These are phyloP conservation scores for Ophthalmolycus amberensis DNA, from an alignment of 2,113 vertebrate genomes.

Conservation along the genomic window DNA sequence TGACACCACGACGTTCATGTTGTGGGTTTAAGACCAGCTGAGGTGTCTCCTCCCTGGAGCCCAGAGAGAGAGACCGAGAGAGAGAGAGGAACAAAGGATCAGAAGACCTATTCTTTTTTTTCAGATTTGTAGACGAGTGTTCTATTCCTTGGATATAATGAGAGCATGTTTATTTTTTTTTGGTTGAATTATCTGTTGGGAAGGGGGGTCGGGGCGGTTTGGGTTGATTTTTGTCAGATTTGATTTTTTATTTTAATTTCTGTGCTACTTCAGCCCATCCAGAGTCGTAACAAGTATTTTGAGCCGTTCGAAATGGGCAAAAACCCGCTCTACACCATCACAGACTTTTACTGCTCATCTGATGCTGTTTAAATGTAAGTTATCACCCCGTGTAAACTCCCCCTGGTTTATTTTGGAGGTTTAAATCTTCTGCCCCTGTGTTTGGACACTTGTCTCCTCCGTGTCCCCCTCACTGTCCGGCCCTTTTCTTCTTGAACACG, in stretches of 20 bases:
- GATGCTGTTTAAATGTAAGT: constrained; percentile 16
- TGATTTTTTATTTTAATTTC: constrained; percentile 55
- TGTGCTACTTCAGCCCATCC: constrained; percentile 60
- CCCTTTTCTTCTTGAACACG: not conserved
- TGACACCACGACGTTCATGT: constrained; percentile 17
- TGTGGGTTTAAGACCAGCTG: constrained; percentile 16
- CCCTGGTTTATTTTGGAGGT: constrained; percentile 25
- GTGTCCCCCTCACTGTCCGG: not conserved
- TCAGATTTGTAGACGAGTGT: constrained; percentile 68
- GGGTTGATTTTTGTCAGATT: constrained; percentile 51
- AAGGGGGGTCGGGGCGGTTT: constrained; percentile 17
- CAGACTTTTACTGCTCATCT: constrained; percentile 40
- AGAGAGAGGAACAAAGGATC: constrained; percentile 63
- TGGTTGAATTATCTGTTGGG: constrained; percentile 51
- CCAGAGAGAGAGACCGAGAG: constrained; percentile 46
- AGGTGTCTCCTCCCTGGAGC: constrained; percentile 8
- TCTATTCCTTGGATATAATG: constrained; percentile 57
- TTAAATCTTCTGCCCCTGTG: constrained; percentile 11
- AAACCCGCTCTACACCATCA: not conserved
- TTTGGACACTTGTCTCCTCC: constrained; percentile 8
- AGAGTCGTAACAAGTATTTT: constrained; percentile 17
- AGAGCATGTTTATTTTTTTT: constrained; percentile 54
- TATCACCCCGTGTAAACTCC: constrained; percentile 4
- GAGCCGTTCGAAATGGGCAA: not conserved
- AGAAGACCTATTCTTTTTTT: constrained; percentile 39